Percentiles rank a stretch among this genome's conserved stretches.
phyloP scores from a whole-genome alignment of 2,888 invertebrate genomes.

The Hybos culiciformis region DNA sequence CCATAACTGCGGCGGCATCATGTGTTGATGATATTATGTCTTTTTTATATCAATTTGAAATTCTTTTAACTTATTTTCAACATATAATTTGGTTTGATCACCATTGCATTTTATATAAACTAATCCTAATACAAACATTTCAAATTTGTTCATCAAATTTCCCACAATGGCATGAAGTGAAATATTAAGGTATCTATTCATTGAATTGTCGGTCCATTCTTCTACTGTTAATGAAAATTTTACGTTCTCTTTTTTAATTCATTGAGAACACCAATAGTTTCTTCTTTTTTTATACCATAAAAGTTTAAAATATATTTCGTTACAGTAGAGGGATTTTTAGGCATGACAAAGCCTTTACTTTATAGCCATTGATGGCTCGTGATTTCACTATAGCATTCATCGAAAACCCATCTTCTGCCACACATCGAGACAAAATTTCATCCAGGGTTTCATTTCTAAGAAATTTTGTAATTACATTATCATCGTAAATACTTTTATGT shows the following conservation, averaged over 20 bases:
- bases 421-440: conserved; percentile 1
- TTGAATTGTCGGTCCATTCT: no score
- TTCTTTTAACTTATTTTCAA: conserved; percentile 1
- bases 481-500: not conserved
- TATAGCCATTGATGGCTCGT: not conserved
- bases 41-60: not conserved
- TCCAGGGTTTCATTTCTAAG: not conserved
- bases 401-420: not conserved
- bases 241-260: no score
- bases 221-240: no score
- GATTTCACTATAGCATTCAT: not conserved
- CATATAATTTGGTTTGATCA: conserved; percentile 1
- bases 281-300: not conserved
- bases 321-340: not conserved
- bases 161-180: not conserved
- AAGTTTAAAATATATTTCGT: not conserved
- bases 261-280: no score
- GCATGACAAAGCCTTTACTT: conserved; percentile 1
- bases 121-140: conserved; percentile 2
- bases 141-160: not conserved
- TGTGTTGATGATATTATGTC: not conserved
- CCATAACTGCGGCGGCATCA: conserved; percentile 2
- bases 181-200: not conserved
- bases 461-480: not conserved
- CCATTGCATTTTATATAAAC: conserved; percentile 1